Conservation (phyloP, 1,140 invertebrate species). For the Listronotus bonariensis region DNA sequence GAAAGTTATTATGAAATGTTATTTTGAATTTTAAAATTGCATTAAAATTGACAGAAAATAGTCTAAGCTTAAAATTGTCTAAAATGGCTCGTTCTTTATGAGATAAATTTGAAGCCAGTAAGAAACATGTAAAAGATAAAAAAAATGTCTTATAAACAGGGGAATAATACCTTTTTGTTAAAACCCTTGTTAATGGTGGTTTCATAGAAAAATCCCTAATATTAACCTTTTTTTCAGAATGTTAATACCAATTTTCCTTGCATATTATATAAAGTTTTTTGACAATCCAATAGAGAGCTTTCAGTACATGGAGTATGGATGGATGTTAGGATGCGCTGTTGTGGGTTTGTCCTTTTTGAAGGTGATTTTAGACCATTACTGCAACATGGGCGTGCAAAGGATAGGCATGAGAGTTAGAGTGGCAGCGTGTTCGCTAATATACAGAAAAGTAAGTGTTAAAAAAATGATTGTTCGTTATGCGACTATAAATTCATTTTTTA, state of each 20-base stretch:
- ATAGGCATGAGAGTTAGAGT: conserved; percentile 62
- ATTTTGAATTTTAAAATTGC: too few relatives aligned
- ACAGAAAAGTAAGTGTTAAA: conserved; percentile 59
- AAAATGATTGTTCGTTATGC: neutral
- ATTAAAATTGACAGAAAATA: too few relatives aligned
- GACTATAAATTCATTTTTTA: neutral
- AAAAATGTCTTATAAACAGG: too few relatives aligned
- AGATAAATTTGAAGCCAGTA: too few relatives aligned
- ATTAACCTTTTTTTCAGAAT: conserved; percentile 35
- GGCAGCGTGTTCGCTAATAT: conserved; percentile 61
- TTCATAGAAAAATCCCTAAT: neutral
- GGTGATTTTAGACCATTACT: conserved; percentile 57
- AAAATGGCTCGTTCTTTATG: too few relatives aligned
- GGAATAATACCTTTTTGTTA: too few relatives aligned
- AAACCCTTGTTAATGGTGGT: too few relatives aligned
- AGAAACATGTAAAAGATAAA: too few relatives aligned
- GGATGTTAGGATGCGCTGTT: conserved; percentile 57
- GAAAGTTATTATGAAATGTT: too few relatives aligned
- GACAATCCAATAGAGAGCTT: conserved; percentile 27
- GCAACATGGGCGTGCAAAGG: conserved; percentile 55
- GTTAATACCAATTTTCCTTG: conserved; percentile 43
- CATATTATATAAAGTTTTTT: conserved; percentile 57
- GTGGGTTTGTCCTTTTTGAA: conserved; percentile 55
- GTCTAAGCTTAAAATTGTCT: too few relatives aligned
- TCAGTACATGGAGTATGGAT: conserved; percentile 49